Conservation (phyloP, 2,888 invertebrate genomes). For the Panopea generosa region DNA sequence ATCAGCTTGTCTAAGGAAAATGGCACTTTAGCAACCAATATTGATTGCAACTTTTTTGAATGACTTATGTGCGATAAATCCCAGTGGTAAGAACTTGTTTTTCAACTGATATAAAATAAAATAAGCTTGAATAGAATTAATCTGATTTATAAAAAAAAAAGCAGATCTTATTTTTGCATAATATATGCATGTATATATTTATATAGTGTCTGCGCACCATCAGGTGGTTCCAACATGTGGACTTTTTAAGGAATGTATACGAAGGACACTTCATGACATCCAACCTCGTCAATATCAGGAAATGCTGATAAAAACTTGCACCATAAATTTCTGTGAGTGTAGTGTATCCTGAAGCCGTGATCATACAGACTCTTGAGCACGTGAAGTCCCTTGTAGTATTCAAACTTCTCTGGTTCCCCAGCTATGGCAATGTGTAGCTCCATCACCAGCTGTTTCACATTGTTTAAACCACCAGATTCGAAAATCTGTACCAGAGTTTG, state of each 20-base stretch:
- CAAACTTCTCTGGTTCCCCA: slow-evolving; percentile 69
- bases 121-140: too few species aligned
- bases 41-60: too few species aligned
- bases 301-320: slow-evolving; percentile 73
- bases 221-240: background rate
- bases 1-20: too few species aligned
- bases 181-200: too few species aligned
- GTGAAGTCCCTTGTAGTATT: slow-evolving; percentile 69
- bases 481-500: slow-evolving; percentile 68
- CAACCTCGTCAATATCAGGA: slow-evolving; percentile 63
- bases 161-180: too few species aligned
- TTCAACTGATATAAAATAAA: too few species aligned
- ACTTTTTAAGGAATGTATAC: slow-evolving; percentile 45
- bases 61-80: too few species aligned
- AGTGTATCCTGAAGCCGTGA: slow-evolving; percentile 72
- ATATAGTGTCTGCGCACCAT: too few species aligned
- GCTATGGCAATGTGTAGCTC: slow-evolving; percentile 73
- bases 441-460: slow-evolving; percentile 69
- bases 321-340: slow-evolving; percentile 72
- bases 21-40: too few species aligned
- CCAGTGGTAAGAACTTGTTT: too few species aligned
- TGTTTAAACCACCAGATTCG: slow-evolving; percentile 55
- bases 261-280: slow-evolving; percentile 73
- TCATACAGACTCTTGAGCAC: slow-evolving; percentile 71
- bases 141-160: too few species aligned